Base-by-base conservation (phyloP, 2,113 vertebrate genomes). In the Zosterops hypoxanthus region DNA sequence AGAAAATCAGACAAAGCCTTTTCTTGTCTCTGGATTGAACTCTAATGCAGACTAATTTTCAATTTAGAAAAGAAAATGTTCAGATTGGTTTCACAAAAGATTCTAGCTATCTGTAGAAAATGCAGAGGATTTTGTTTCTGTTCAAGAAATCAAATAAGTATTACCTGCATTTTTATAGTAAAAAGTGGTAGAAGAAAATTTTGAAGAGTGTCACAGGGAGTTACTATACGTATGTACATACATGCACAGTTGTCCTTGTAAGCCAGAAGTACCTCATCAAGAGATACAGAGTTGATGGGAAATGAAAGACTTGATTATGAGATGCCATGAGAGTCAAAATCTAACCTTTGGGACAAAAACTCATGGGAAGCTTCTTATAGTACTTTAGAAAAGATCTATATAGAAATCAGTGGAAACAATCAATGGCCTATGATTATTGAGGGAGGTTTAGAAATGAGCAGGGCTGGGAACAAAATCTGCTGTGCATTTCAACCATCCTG, bases 231-330 rank as follows among this genome's bases (percentile, higher is more conserved):
- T 46, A 10, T 29, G 24, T 47, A 21, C 11, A n/a, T 24, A 18
- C 0, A 0, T n/a, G 31, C 12, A 56, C 29, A 16, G 3, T 8
- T 47, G 6, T 36, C 24, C n/a, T 53, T 71, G 7, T 19, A 57
- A 31, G 7, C 21, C 36, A 56, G 22, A 61, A 29, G 16, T 14
- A 16, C 18, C 5, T n/a, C 53, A 73, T 44, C 7, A 21, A 16
- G 11, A 59, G 25, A 39, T 24, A 73, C 7, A 69, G 21, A 75
- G 4, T 46, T 80, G 34, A n/a, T 46, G 36, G 34, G 13, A 14
- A 26, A 64, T 44, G 16, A 81, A 21, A 39, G 3, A 13, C 12
- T 36, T 15, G 8, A 46, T 36, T 26, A n/a, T 42, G 49, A n/a
- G 10, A 25, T 31, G 13, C 20, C n/a, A n/a, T 34, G 47, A 26